These are phyloP conservation scores for Sebastolobus alascanus DNA, from an alignment of 2,797 vertebrate species.

Conservation along the genomic window DNA sequence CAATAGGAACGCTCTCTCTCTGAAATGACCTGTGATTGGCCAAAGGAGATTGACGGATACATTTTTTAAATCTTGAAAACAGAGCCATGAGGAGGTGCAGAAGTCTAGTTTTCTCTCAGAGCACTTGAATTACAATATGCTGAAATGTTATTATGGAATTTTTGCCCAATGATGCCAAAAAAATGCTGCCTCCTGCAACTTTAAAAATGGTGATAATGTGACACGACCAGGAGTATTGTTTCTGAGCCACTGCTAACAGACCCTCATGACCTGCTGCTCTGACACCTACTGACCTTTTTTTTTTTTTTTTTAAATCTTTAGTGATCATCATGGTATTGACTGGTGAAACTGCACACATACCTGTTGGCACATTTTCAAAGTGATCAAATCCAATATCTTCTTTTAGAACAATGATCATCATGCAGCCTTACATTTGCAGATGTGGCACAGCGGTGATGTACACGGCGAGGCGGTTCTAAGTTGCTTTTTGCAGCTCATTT, in stretches of 20 bases:
- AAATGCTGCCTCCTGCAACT: too few relatives aligned
- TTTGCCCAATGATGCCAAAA: too few relatives aligned
- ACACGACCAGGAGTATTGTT: slow-evolving; percentile 25
- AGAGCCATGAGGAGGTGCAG: too few relatives aligned
- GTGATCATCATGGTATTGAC: slow-evolving; percentile 5
- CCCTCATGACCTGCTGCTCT: slow-evolving; percentile 16
- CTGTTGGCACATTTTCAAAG: slow-evolving; percentile 4
- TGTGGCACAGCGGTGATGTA: slow-evolving; percentile 46
- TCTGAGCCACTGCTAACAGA: background rate
- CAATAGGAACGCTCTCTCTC: too few relatives aligned
- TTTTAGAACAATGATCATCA: slow-evolving; percentile 33
- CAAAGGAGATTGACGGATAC: too few relatives aligned
- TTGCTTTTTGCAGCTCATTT: slow-evolving; percentile 69
- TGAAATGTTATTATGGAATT: too few relatives aligned
- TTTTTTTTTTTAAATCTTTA: slow-evolving; percentile 13
- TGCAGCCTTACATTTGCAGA: slow-evolving; percentile 31
- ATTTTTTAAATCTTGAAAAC: too few relatives aligned
- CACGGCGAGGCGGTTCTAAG: slow-evolving; percentile 36
- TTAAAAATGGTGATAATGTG: background rate
- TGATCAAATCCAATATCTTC: slow-evolving; percentile 31
- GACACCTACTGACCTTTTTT: slow-evolving; percentile 6
- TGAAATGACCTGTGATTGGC: too few relatives aligned
- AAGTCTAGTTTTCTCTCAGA: too few relatives aligned
- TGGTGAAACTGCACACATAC: background rate
- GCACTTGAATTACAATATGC: too few relatives aligned